Evolutionary conservation across 1,140 invertebrate species (phyloP).

Genomic region (Drosophila pandora): DNA sequence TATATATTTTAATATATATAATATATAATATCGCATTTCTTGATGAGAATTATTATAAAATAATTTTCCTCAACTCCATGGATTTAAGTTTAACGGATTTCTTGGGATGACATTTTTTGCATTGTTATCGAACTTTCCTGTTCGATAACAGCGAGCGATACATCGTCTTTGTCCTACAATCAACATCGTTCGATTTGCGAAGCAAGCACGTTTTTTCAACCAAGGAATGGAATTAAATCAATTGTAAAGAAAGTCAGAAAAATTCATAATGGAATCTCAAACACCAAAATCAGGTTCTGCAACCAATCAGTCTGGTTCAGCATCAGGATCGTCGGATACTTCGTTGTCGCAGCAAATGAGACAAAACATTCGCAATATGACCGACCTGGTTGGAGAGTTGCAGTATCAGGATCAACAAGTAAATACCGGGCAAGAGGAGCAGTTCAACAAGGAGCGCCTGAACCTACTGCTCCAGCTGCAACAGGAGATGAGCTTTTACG

Average conservation of each 20-base stretch:
- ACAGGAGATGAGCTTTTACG: constrained; percentile 18
- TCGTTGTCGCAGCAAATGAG: constrained; percentile 13
- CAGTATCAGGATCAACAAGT: constrained; percentile 8
- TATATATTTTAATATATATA: too few species aligned
- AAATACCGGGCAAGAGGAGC: background rate
- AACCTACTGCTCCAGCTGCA: constrained; percentile 17
- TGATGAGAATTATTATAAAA: too few species aligned
- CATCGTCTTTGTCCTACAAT: too few species aligned
- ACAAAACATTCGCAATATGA: constrained; percentile 12
- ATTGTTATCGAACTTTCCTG: too few species aligned
- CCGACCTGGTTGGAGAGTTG: constrained; percentile 17
- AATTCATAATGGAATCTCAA: too few species aligned
- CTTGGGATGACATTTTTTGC: too few species aligned
- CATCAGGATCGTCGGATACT: background rate
- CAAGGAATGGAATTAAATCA: too few species aligned
- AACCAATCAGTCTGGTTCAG: background rate
- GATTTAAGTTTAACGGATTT: too few species aligned
- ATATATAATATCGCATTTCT: too few species aligned
- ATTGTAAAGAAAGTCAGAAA: too few species aligned
- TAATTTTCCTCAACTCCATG: too few species aligned
- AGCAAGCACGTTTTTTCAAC: background rate
- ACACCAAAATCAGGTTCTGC: background rate
- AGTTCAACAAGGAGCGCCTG: constrained; percentile 12
- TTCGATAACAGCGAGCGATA: too few species aligned
- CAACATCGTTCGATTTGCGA: background rate